Evolutionary conservation across 2,888 invertebrate genomes (phyloP), one percentile per base, ranked within the genome.

Genomic region (Hemicrepidius hirtus): DNA sequence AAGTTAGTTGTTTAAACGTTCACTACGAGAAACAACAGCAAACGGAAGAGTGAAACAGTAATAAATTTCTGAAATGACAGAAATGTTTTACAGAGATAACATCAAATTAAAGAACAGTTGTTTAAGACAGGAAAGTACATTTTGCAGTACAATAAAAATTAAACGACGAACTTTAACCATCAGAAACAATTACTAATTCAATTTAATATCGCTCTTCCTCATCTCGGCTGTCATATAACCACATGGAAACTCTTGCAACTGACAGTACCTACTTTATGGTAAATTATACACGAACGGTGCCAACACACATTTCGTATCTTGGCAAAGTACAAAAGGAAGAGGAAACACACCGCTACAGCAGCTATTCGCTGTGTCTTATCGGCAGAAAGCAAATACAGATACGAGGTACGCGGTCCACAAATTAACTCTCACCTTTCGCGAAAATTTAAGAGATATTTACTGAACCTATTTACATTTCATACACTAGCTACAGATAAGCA

Each of bases 251-350:
- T 57, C 32, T 16, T 57, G 57, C 57, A 57, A 37, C 37, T 57
- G 57, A 57, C 37, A 57, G 57, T 57, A n/a, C 40, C 37, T 57
- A 57, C 40, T 57, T 57, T 57, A 57, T 37, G 57, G 57, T 40
- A 37, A 57, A 40, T 57, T 57, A 9, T 32, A 21, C 40, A 57
- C 3, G 57, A 57, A 20, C 57, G 57, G 57, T n/a, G 37, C 37
- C 57, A 37, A 20, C 57, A 57, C 40, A 57, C 40, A 57, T 57
- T 57, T 57, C 57, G 32, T 37, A 57, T 57, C 57, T 57, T 57
- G n/a, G 18, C 12, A 16, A 57, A 35, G 57, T 37, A 57, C 37
- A 57, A 57, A 57, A 57, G 57, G 57, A 57, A 57, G 37, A 37
- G 57, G 57, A 57, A 57, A 57, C 57, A 24, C 24, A 16, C 40